Conservation (phyloP, 2,888 invertebrate genomes). For the Drosophila meridiana region DNA sequence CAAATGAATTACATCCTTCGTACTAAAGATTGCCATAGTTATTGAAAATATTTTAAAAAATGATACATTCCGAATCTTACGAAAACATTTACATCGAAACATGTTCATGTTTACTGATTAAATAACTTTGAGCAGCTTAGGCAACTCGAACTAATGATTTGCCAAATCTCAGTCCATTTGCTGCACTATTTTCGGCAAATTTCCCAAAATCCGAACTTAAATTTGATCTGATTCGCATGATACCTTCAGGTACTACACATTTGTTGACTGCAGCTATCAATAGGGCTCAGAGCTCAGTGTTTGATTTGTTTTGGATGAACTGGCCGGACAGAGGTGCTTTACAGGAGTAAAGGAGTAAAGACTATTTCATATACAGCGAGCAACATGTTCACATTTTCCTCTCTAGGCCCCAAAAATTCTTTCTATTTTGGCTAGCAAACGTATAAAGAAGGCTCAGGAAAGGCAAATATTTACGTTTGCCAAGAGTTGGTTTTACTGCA, state of each 20-base stretch:
- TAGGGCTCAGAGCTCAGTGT: slow-evolving; percentile 1
- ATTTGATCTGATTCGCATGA: not conserved
- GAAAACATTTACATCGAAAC: not conserved
- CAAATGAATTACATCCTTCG: too few relatives aligned
- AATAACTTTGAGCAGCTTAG: not conserved
- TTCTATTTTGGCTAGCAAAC: slow-evolving; percentile 1
- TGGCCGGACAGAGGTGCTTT: not conserved
- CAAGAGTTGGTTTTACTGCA: slow-evolving; percentile 7
- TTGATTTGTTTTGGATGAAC: slow-evolving; percentile 7
- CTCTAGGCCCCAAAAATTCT: not conserved
- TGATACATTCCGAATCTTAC: not conserved
- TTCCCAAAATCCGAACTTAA: not conserved
- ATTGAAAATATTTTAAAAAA: too few relatives aligned
- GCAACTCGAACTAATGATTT: not conserved
- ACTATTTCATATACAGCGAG: not conserved
- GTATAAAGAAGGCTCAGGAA: slow-evolving; percentile 4
- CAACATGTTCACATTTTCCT: not conserved
- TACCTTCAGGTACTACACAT: not conserved
- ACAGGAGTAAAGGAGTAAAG: too few relatives aligned
- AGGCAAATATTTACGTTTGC: slow-evolving; percentile 10
- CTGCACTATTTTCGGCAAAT: not conserved
- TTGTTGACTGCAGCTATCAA: slow-evolving; percentile 1
- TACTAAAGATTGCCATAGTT: too few relatives aligned
- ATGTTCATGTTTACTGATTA: not conserved
- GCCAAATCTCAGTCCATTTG: not conserved